A percentile compares a stretch with the other conserved stretches of the same genome.
phyloP scores from a whole-genome alignment of 2,797 vertebrate species.

The Acanthis flammea region DNA sequence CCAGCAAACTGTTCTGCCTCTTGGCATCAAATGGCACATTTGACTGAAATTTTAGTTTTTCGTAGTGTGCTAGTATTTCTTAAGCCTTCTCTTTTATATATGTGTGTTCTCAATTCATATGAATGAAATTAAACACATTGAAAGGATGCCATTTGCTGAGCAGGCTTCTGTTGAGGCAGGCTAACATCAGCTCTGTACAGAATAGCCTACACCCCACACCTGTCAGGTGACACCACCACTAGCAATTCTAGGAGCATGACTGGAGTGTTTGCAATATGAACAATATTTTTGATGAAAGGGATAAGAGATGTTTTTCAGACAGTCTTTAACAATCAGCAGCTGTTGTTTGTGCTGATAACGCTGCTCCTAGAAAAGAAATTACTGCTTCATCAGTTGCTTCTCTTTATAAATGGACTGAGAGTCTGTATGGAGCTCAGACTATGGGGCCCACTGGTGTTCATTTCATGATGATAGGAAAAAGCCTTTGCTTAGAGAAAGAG shows the following conservation, averaged over 20 bases:
- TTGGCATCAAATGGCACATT: neutral
- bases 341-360: neutral
- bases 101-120: neutral
- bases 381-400: neutral
- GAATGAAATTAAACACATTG: neutral
- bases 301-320: neutral
- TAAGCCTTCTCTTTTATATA: neutral
- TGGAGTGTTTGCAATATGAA: neutral
- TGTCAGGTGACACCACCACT: neutral
- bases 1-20: neutral
- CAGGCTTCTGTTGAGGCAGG: neutral
- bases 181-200: neutral
- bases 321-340: neutral
- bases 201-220: neutral
- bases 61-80: neutral
- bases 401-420: neutral
- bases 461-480: neutral
- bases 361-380: conserved; percentile 13
- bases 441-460: neutral
- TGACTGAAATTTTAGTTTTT: neutral
- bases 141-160: neutral
- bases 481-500: neutral
- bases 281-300: conserved; percentile 2
- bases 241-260: neutral
- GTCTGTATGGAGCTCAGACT: neutral